Evolutionary conservation across 2,113 vertebrate genomes (phyloP), one percentile per base, ranked within the genome.

Genomic region (Sarotherodon lohbergeri): DNA sequence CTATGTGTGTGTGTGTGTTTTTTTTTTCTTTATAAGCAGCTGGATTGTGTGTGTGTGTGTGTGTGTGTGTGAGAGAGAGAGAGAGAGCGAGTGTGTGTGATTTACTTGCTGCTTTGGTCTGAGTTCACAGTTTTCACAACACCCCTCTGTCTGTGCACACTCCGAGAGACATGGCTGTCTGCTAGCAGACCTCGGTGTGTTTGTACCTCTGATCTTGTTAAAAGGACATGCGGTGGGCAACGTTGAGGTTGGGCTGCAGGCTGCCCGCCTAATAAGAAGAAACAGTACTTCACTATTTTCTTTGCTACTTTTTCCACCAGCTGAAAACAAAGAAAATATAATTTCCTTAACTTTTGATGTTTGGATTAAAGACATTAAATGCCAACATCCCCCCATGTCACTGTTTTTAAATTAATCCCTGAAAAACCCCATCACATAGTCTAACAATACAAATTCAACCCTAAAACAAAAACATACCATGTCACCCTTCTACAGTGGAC

Each of bases 71-170:
- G 48, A 3, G 34, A 10, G 39, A 10, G 50, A 5, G 17, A 5
- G 48, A 19, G 17, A 9, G 48, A 0, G 9, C 0, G 16, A 1
- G 48, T 1, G 48, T 9, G 19, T 12, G 24, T 29, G 56, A 7
- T 68, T 24, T 68, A 13, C 63, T 41, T 43, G 12, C 11, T 71
- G 63, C 66, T 14, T 43, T 71, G n/a, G 12, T 71, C 39, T 71
- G 7, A 71, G 13, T 16, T 43, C 66, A 71, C 66, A 71, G 39
- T 14, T 71, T 71, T 71, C 39, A 22, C 66, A 71, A 24, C 66
- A 71, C 22, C 13, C 39, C 11, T 71, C n/a, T 41, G 7, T 41
- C 19, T 41, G 7, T 71, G 36, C 36, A 43, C 7, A 71, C 63
- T 5, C 11, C 1, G 12, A 71, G 63, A 41, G 63, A 43, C n/a